phyloP scores from a whole-genome alignment of 2,113 vertebrate species.

The Paralichthys olivaceus region DNA sequence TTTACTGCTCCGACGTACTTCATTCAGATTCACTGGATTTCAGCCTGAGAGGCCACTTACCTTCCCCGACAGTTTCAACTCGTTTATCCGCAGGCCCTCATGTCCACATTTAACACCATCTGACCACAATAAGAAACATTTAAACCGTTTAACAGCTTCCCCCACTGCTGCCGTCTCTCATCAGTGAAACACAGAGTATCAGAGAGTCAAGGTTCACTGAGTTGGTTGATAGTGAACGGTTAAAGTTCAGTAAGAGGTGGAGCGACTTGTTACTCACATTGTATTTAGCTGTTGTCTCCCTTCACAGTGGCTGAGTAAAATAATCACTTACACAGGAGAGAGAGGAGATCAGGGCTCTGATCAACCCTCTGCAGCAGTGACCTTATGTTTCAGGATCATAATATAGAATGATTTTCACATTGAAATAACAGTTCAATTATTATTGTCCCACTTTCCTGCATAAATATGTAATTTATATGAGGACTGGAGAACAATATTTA shows the following conservation, averaged over 20 bases:
- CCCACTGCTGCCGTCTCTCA: conserved; percentile 19
- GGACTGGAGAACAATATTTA: background rate
- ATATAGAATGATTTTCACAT: no score
- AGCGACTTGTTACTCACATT: background rate
- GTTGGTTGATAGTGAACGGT: conserved; percentile 38
- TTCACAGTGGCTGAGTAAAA: background rate
- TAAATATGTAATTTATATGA: background rate
- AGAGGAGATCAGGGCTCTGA: no score
- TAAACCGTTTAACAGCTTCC: background rate
- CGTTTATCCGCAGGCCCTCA: conserved; percentile 29
- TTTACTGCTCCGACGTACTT: background rate
- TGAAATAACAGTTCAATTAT: no score
- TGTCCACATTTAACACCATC: conserved; percentile 1
- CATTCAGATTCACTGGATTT: background rate
- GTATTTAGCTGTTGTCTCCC: background rate
- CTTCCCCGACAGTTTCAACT: conserved; percentile 24
- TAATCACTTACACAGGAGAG: background rate
- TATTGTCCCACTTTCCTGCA: background rate
- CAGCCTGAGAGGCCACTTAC: conserved; percentile 26
- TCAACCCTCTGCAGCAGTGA: no score
- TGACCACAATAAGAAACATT: conserved; percentile 12
- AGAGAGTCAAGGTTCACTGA: conserved; percentile 62
- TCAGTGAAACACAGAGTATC: background rate
- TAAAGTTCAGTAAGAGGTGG: conserved; percentile 57
- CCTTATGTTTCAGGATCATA: no score